Conservation (phyloP, 2,113 vertebrate species). For the Myotis yumanensis region DNA sequence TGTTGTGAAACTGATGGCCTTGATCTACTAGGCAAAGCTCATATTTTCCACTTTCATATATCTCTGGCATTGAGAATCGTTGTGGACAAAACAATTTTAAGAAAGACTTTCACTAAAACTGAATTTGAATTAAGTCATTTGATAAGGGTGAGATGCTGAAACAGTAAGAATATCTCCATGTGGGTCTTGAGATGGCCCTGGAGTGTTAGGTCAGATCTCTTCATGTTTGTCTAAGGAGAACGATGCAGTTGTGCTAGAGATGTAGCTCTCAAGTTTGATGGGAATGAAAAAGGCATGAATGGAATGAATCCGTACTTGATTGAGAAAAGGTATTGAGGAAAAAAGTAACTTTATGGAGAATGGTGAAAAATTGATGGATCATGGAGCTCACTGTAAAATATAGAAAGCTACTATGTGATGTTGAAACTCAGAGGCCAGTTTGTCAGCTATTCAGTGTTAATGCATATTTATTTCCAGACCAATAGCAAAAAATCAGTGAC, state of each 20-base stretch:
- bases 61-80: conserved; percentile 3
- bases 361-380: neutral
- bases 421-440: conserved; percentile 16
- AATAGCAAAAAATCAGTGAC: neutral
- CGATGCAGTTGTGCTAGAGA: neutral
- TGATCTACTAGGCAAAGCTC: neutral
- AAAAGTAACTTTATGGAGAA: neutral
- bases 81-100: conserved; percentile 49
- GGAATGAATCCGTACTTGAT: neutral
- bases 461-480: neutral
- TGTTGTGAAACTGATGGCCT: neutral
- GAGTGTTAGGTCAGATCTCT: neutral
- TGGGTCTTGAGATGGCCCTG: neutral
- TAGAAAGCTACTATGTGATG: neutral
- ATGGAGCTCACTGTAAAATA: neutral
- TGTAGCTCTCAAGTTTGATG: neutral
- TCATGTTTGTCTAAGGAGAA: neutral
- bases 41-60: conserved; percentile 34
- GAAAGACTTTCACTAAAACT: neutral
- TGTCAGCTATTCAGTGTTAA: neutral
- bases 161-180: neutral
- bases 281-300: neutral
- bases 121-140: conserved; percentile 18
- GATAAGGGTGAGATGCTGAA: neutral
- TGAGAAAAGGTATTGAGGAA: neutral